A percentile compares a stretch with the other conserved stretches of the same genome.
phyloP scores from a whole-genome alignment of 2,113 vertebrate species.

The Saguinus midas region DNA sequence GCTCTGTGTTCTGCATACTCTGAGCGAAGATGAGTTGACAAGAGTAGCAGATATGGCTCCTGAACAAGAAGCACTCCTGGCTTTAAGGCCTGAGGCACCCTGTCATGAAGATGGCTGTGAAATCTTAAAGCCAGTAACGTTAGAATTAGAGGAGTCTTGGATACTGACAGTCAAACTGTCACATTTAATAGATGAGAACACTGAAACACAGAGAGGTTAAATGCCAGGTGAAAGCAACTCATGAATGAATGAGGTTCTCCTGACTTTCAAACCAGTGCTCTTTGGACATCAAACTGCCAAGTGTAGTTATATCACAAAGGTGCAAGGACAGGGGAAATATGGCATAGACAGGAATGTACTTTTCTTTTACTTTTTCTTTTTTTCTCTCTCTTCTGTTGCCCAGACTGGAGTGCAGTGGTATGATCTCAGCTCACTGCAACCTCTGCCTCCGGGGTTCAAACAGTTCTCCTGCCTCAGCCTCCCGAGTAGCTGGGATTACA shows the following conservation, averaged over 20 bases:
- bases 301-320: not conserved
- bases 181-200: not conserved
- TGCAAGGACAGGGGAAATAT: fast-evolving
- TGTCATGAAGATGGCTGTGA: not conserved
- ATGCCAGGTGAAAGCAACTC: not conserved
- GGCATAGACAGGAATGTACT: not conserved
- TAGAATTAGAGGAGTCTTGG: not conserved
- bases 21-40: not conserved
- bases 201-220: not conserved
- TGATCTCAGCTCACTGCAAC: too few species aligned
- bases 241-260: not conserved
- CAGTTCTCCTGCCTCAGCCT: too few species aligned
- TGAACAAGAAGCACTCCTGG: not conserved
- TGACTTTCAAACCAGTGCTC: not conserved
- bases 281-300: not conserved
- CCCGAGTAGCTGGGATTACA: too few species aligned
- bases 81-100: not conserved
- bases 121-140: not conserved
- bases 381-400: too few species aligned
- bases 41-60: not conserved
- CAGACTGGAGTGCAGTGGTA: too few species aligned
- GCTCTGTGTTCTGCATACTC: not conserved
- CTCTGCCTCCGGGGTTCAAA: too few species aligned
- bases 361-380: too few species aligned
- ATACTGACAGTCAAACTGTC: not conserved